Percentiles rank a stretch among this genome's conserved stretches.
These are phyloP conservation scores for Dynastes grantii DNA, from an alignment of 2,888 invertebrate species.

Conservation along the genomic window DNA sequence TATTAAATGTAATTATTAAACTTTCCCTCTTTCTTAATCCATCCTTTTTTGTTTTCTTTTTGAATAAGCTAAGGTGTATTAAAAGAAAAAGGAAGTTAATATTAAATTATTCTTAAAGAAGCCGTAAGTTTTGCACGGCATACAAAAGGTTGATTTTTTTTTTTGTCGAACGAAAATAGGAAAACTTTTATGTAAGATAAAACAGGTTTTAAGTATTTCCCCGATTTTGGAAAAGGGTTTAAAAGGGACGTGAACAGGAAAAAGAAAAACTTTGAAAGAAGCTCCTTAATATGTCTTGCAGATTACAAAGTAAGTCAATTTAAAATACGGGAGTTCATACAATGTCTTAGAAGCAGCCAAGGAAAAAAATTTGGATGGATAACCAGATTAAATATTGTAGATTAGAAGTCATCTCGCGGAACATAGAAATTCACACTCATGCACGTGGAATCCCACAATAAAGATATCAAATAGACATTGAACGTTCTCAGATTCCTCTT, in stretches of 20 bases:
- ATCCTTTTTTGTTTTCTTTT: background rate
- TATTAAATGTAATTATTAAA: constrained; percentile 16
- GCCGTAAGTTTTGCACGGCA: constrained; percentile 1
- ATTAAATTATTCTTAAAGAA: constrained; percentile 31
- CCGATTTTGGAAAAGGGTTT: too few species aligned
- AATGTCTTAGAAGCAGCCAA: constrained; percentile 36
- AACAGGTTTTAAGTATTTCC: constrained; percentile 47
- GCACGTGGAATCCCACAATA: constrained; percentile 52
- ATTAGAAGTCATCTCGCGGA: background rate
- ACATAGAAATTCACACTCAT: constrained; percentile 11
- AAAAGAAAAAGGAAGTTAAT: constrained; percentile 18
- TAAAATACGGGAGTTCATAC: constrained; percentile 53
- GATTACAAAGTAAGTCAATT: constrained; percentile 58
- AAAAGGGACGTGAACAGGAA: background rate
- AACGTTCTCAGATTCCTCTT: constrained; percentile 59
- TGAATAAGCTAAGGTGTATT: constrained; percentile 1
- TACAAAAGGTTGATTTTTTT: constrained; percentile 8
- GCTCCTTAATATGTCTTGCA: constrained; percentile 56
- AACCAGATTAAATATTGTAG: too few species aligned
- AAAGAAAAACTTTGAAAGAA: constrained; percentile 19
- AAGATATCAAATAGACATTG: constrained; percentile 62
- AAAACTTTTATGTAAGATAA: constrained; percentile 47
- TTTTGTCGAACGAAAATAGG: constrained; percentile 23
- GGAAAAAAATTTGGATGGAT: background rate
- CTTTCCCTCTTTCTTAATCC: background rate